Percentiles rank a stretch among this genome's conserved stretches.
phyloP scores from a whole-genome alignment of 2,888 invertebrate species.

The Argyresthia albistria region DNA sequence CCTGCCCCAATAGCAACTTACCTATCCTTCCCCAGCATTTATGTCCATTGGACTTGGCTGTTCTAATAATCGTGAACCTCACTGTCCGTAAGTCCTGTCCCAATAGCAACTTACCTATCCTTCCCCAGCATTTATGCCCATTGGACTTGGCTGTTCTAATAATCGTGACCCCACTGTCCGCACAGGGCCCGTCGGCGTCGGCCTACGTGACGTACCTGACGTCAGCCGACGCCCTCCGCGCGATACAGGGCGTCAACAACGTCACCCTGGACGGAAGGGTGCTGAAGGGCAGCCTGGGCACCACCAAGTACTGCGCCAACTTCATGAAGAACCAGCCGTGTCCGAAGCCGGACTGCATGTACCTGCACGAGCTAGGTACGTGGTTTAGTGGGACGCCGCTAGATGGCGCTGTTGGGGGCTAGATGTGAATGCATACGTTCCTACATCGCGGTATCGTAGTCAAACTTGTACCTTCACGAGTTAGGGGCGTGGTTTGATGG shows the following conservation, averaged over 20 bases:
- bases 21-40: no score
- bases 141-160: no score
- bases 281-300: constrained; percentile 97
- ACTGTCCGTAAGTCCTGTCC: neutral
- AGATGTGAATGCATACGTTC: no score
- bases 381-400: constrained; percentile 52
- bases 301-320: constrained; percentile 99
- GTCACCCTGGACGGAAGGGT: constrained; percentile 95
- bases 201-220: constrained; percentile 98
- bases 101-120: neutral
- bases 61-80: no score
- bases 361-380: constrained; percentile 95
- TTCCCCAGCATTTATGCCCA: neutral
- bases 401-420: no score
- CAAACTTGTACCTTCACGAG: no score
- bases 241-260: constrained; percentile 98
- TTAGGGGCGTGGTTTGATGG: no score
- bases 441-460: no score
- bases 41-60: no score
- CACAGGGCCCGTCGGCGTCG: constrained; percentile 85
- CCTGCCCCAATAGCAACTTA: no score
- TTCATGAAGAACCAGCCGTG: constrained; percentile 98
- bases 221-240: constrained; percentile 94
- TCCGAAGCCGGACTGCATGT: constrained; percentile 99
- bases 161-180: neutral